Conservation (phyloP, 2,113 vertebrate species). For the Atherinomorus stipes region DNA sequence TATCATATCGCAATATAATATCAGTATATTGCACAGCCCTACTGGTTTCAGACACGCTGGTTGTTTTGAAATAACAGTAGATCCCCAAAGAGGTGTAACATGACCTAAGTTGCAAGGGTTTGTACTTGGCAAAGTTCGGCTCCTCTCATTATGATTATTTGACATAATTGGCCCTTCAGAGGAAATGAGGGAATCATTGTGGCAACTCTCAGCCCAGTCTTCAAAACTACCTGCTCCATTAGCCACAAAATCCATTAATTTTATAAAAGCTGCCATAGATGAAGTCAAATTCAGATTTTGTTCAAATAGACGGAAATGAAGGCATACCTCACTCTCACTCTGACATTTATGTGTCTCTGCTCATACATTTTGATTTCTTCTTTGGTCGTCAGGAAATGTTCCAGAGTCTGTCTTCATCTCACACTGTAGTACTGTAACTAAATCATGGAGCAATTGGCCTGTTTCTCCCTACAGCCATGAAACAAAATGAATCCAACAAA, state of each 20-base stretch:
- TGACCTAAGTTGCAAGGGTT: constrained; percentile 59
- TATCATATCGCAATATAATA: no score
- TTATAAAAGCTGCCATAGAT: constrained; percentile 65
- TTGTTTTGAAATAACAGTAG: constrained; percentile 9
- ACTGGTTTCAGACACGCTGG: background rate
- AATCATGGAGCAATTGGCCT: background rate
- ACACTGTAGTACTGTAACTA: constrained; percentile 8
- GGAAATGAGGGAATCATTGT: constrained; percentile 77
- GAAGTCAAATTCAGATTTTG: constrained; percentile 67
- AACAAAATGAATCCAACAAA: no score
- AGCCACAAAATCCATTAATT: constrained; percentile 79
- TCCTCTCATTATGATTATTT: constrained; percentile 75
- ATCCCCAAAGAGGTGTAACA: constrained; percentile 27
- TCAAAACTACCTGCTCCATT: constrained; percentile 71
- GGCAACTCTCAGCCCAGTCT: constrained; percentile 63
- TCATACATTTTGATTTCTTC: constrained; percentile 25
- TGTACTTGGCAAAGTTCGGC: constrained; percentile 65
- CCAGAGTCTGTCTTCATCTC: constrained; percentile 13
- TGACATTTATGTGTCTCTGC: constrained; percentile 18
- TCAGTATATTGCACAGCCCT: no score
- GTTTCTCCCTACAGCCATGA: background rate
- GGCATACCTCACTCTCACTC: constrained; percentile 28
- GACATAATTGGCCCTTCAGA: constrained; percentile 82
- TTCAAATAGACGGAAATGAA: constrained; percentile 61
- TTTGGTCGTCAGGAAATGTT: constrained; percentile 12